A percentile compares a stretch with the other conserved stretches of the same genome.
These are phyloP conservation scores for Pristionchus pacificus DNA, from an alignment of 1,140 invertebrate species.

Conservation along the genomic window DNA sequence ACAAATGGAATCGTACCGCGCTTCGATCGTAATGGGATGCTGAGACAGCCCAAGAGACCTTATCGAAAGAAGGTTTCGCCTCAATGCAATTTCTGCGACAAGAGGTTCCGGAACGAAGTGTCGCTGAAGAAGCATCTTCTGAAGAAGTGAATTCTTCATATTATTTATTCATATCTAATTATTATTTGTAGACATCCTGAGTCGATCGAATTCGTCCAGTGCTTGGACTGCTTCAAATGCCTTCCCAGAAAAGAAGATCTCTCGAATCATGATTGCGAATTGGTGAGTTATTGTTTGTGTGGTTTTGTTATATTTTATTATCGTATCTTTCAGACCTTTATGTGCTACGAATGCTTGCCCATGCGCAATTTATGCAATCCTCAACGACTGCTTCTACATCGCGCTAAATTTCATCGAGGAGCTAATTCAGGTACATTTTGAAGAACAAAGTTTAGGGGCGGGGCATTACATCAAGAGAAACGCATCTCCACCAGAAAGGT, in stretches of 20 bases:
- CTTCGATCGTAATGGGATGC: conserved; percentile 44
- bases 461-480: background rate
- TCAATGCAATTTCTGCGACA: conserved; percentile 56
- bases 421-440: background rate
- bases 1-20: conserved; percentile 43
- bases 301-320: conserved; percentile 6
- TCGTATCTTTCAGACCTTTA: conserved; percentile 41
- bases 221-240: conserved; percentile 53
- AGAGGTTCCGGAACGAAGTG: conserved; percentile 54
- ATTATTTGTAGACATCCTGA: conserved; percentile 47
- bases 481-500: background rate
- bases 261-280: conserved; percentile 47
- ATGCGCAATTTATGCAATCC: conserved; percentile 53
- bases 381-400: conserved; percentile 43
- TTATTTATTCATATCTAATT: background rate
- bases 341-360: conserved; percentile 55
- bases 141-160: conserved; percentile 19
- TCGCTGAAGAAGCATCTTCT: conserved; percentile 55
- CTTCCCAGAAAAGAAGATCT: conserved; percentile 40
- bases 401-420: conserved; percentile 54
- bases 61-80: conserved; percentile 57
- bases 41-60: conserved; percentile 45
- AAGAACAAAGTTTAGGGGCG: background rate
- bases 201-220: conserved; percentile 52
- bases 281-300: conserved; percentile 39